Percentiles rank a stretch among this genome's conserved stretches.
phyloP scores from a whole-genome alignment of 2,797 vertebrate species.

The Anolis apletophallus region DNA sequence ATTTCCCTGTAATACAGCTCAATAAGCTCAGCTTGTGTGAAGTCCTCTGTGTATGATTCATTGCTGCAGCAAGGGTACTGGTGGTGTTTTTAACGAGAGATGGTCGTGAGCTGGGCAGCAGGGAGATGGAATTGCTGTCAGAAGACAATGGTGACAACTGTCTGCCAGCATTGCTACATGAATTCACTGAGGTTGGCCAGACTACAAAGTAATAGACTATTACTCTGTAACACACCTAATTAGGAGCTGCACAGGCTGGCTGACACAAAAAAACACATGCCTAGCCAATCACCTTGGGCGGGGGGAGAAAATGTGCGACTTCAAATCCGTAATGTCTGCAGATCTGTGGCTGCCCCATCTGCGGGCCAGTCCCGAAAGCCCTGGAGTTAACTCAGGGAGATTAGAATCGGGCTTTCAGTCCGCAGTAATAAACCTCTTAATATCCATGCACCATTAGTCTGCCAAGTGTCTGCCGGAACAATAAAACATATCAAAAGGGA shows the following conservation, averaged over 20 bases:
- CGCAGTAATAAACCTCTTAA: neutral
- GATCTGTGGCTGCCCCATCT: neutral
- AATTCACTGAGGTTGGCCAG: neutral
- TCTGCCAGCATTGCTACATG: neutral
- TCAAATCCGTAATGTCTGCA: neutral
- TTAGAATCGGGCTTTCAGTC: rapidly evolving
- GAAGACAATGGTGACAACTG: neutral
- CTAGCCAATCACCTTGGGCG: neutral
- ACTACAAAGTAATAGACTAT: neutral
- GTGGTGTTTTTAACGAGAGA: slow-evolving; percentile 43
- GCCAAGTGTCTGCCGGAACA: slow-evolving; percentile 25
- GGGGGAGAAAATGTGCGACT: neutral
- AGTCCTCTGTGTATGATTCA: slow-evolving; percentile 65
- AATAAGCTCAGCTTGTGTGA: slow-evolving; percentile 72
- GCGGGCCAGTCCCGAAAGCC: rapidly evolving
- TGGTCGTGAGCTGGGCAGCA: neutral
- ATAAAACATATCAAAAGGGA: slow-evolving; percentile 51
- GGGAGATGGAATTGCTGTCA: neutral
- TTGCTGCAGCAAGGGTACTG: slow-evolving; percentile 45
- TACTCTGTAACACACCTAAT: neutral
- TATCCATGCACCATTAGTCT: neutral
- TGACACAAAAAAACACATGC: neutral
- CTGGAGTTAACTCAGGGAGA: rapidly evolving
- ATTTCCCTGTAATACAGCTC: slow-evolving; percentile 70
- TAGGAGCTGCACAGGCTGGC: rapidly evolving